Conservation (phyloP, 2,888 invertebrate genomes). For the Drosophila parthenogenetica region DNA sequence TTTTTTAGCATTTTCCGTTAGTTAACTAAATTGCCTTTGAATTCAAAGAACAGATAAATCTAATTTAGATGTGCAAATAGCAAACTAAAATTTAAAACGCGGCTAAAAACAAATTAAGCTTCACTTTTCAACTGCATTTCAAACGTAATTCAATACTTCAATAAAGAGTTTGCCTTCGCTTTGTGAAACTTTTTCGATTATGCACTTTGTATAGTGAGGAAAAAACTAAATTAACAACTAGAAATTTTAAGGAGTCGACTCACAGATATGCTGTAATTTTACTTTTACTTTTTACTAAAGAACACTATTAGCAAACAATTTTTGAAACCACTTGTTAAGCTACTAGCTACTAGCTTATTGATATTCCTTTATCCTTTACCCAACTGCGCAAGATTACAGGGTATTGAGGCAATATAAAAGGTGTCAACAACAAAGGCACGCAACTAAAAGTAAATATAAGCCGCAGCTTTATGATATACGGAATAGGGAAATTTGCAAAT, state of each 20-base stretch:
- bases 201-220: slow-evolving; percentile 16
- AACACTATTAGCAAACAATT: too few relatives aligned
- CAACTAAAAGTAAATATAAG: slow-evolving; percentile 29
- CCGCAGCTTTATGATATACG: slow-evolving; percentile 18
- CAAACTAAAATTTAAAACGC: background rate
- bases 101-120: slow-evolving; percentile 7
- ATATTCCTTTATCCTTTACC: background rate
- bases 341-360: background rate
- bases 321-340: background rate
- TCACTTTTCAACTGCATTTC: slow-evolving; percentile 16
- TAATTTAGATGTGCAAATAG: background rate
- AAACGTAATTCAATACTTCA: slow-evolving; percentile 24
- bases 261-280: background rate
- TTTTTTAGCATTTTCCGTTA: background rate
- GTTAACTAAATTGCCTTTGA: background rate
- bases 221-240: slow-evolving; percentile 11
- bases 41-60: background rate
- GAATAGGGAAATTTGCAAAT: slow-evolving; percentile 45
- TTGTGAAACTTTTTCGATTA: slow-evolving; percentile 54
- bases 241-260: background rate
- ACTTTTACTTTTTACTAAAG: too few relatives aligned
- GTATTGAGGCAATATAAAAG: slow-evolving; percentile 18
- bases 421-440: slow-evolving; percentile 29
- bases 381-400: background rate
- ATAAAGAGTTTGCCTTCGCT: background rate